Evolutionary conservation across 2,888 invertebrate genomes (phyloP), one percentile per base, ranked within the genome.

Genomic region (Apodemia zela): DNA sequence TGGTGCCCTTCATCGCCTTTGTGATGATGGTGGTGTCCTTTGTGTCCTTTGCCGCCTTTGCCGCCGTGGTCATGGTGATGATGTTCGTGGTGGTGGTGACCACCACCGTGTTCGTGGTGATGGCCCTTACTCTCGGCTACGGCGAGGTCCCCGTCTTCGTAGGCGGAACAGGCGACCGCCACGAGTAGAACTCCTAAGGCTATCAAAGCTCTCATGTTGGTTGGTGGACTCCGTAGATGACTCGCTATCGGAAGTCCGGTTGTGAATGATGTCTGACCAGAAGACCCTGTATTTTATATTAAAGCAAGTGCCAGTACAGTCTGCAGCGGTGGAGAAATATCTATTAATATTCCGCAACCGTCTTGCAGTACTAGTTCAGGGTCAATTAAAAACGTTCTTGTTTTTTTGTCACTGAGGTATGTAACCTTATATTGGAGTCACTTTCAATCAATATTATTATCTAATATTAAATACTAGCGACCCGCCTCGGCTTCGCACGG

Each of bases 1-100:
- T 96, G 94, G 68, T 95, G 93, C 3, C 96, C 96, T 71, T 96
- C 94, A 62, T 95, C 95, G 10, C 94, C 96, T 72, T 96, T 94
- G 72, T 96, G 95, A 85, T 95, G 96, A 75, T 96, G 94, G 75
- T 96, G 95, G 68, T 95, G 93, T 35, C 93, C 93, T 73, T 95
- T 94, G 84, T 96, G 94, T 0, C 96, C 97, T 74, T 96, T 96
- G 70, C 94, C 94, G 0, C 94, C 95, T 74, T 96, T 94, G 69
- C 94, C 94, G 15, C 95, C 96, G 76, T 96, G 94, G 21, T 94
- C 93, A 70, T 94, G 93, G 75, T 95, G 94, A 71, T 95, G 95
- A 67, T 95, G 93, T 0, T 82, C 92, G 70, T 94, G 94, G 73
- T 95, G 94, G 54, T 94, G 92, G 68, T 94, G 93, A 0, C 95